Evolutionary conservation across 2,888 invertebrate species (phyloP), one percentile per base, ranked within the genome.

Genomic region (Pemphredon lugubris): DNA sequence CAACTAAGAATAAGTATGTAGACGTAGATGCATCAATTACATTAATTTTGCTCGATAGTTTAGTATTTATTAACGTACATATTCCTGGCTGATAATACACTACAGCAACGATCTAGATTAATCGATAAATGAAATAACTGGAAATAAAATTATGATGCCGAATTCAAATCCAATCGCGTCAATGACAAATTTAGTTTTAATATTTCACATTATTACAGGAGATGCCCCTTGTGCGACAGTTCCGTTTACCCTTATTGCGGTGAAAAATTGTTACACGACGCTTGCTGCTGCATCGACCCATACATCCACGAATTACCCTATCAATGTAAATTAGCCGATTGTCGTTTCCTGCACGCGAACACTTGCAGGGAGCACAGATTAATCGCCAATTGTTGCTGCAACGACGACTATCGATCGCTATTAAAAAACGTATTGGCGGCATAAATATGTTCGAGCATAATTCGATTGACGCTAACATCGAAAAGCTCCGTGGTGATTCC

Each of bases 211-310:
- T 0, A 13, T 75, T 73, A 0, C 50, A 84, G 76, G 9, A 66
- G 65, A n/a, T 95, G 95, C 80, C 95, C 95, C 0, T 87, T 94
- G 23, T 95, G 95, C 82, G 95, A 95, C 86, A 93, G 94, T 0
- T 95, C 95, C 0, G 95, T 95, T 2, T 95, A 93, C 88, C 92
- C 93, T 79, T 95, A 95, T 88, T 95, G 95, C 86, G 93, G 93
- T 0, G 92, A 94, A 66, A 95, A 95, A 89, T 91, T 95, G 63
- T 91, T 93, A 2, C 95, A 95, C 82, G 95, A 95, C 84, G 92
- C 94, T 0, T 95, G 95, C 85, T 95, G 95, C 85, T 95, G 95
- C 80, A 92, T 92, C 75, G 90, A 91, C 83, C 89, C 90, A 3
- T 85, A 89, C 72, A 87, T 86, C 68, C 90, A 91, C 51, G 92